Evolutionary conservation across 2,888 invertebrate species (phyloP).

Genomic region (Hirtodrosophila alboralis): DNA sequence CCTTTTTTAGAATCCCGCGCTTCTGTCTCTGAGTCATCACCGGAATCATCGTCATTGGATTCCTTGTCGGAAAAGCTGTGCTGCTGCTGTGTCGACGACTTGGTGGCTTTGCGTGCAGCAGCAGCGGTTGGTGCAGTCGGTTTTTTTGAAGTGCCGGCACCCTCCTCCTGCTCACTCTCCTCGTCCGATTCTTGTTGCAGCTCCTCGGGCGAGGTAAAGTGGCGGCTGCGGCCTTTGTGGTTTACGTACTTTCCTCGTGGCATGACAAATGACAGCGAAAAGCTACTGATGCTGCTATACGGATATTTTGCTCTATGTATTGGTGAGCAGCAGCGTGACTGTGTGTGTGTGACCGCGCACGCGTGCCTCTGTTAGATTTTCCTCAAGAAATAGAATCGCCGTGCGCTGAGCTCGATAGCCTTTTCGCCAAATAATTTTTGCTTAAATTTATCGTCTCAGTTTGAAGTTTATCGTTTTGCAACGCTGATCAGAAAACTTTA

Average conservation of each 20-base stretch:
- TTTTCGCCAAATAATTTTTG: constrained; percentile 18
- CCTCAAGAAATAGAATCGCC: constrained; percentile 38
- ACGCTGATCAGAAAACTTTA: too few species aligned
- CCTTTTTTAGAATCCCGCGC: constrained; percentile 93
- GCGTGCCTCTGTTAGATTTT: constrained; percentile 17
- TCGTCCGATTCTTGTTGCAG: constrained; percentile 91
- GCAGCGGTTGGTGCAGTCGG: constrained; percentile 24
- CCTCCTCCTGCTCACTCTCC: constrained; percentile 58
- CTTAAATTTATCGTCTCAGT: constrained; percentile 36
- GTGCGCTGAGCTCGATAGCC: constrained; percentile 2
- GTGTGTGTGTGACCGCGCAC: constrained; percentile 5
- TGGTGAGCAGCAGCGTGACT: too few species aligned
- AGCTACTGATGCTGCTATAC: constrained; percentile 28
- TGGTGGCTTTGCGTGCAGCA: too few species aligned
- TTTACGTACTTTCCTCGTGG: constrained; percentile 93
- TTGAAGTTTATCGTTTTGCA: constrained; percentile 32
- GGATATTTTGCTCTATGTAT: background rate
- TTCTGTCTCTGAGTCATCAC: constrained; percentile 85
- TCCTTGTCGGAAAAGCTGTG: constrained; percentile 70
- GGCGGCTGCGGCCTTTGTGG: constrained; percentile 96
- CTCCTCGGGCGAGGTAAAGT: constrained; percentile 97
- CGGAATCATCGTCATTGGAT: constrained; percentile 72
- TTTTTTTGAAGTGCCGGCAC: constrained; percentile 49
- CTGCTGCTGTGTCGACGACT: too few species aligned
- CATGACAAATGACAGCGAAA: too few species aligned